phyloP scores from a whole-genome alignment of 2,888 invertebrate genomes.

The Panopea generosa region DNA sequence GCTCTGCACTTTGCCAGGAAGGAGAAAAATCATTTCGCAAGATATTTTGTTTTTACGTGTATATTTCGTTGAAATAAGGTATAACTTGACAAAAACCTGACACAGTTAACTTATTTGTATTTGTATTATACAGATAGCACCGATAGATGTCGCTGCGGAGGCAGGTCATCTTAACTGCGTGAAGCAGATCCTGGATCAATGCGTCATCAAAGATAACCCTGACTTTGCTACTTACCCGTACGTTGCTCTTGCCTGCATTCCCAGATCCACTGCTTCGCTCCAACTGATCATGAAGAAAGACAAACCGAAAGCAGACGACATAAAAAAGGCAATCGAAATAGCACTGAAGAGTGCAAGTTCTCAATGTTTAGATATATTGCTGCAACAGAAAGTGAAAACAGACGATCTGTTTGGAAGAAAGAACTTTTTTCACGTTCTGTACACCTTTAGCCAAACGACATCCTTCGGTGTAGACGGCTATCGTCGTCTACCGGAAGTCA shows the following conservation, averaged over 20 bases:
- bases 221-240: conserved; percentile 68
- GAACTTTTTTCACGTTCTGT: conserved; percentile 79
- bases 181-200: conserved; percentile 70
- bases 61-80: no score
- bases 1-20: no score
- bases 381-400: conserved; percentile 66
- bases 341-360: conserved; percentile 71
- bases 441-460: conserved; percentile 69
- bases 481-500: conserved; percentile 70
- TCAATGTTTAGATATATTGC: conserved; percentile 73
- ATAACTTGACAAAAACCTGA: no score
- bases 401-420: conserved; percentile 71
- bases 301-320: conserved; percentile 63
- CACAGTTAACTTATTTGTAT: no score
- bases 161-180: conserved; percentile 72
- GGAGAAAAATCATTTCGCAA: no score
- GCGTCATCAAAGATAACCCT: conserved; percentile 66
- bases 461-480: conserved; percentile 64
- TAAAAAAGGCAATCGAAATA: conserved; percentile 70
- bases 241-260: conserved; percentile 72
- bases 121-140: conserved; percentile 53
- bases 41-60: no score
- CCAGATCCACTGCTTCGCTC: conserved; percentile 69
- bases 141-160: conserved; percentile 78
- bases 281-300: conserved; percentile 69